Percentiles rank a stretch among this genome's conserved stretches.
These are phyloP conservation scores for Sinella curviseta DNA, from an alignment of 1,140 invertebrate genomes.

Conservation along the genomic window DNA sequence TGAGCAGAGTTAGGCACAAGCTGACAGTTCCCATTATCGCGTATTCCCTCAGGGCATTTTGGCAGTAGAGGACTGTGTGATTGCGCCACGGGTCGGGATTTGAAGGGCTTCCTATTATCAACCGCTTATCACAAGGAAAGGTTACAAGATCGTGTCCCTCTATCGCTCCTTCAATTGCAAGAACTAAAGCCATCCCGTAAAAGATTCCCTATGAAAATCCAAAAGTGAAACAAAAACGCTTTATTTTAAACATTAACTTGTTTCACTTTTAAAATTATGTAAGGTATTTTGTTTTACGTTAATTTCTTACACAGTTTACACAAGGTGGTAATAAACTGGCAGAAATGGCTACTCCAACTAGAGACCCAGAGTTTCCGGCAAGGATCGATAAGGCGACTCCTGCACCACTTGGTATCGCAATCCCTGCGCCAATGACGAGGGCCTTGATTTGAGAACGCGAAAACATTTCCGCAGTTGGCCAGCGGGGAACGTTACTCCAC, in stretches of 20 bases:
- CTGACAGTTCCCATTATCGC: conserved; percentile 76
- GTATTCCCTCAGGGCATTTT: conserved; percentile 73
- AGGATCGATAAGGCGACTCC: conserved; percentile 83
- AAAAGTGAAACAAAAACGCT: not conserved
- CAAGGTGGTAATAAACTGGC: conserved; percentile 82
- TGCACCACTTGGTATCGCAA: conserved; percentile 40
- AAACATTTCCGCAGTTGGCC: conserved; percentile 83
- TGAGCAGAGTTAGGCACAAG: conserved; percentile 75
- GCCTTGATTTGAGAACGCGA: not conserved
- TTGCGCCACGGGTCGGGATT: conserved; percentile 37
- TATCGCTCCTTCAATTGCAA: not conserved
- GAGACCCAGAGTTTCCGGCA: conserved; percentile 77
- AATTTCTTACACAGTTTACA: conserved; percentile 74
- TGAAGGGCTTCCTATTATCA: conserved; percentile 46
- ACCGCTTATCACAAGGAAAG: not conserved
- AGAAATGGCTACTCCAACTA: conserved; percentile 86
- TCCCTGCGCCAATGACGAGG: conserved; percentile 41
- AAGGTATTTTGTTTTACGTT: not conserved
- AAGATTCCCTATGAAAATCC: conserved; percentile 66
- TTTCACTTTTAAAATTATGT: conserved; percentile 51
- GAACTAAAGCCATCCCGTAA: conserved; percentile 72
- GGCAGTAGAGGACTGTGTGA: conserved; percentile 64
- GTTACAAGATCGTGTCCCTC: not conserved
- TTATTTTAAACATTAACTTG: not conserved
- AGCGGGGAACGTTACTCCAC: conserved; percentile 63